phyloP scores from a whole-genome alignment of 2,888 invertebrate genomes.

The Opisthograptis luteolata region DNA sequence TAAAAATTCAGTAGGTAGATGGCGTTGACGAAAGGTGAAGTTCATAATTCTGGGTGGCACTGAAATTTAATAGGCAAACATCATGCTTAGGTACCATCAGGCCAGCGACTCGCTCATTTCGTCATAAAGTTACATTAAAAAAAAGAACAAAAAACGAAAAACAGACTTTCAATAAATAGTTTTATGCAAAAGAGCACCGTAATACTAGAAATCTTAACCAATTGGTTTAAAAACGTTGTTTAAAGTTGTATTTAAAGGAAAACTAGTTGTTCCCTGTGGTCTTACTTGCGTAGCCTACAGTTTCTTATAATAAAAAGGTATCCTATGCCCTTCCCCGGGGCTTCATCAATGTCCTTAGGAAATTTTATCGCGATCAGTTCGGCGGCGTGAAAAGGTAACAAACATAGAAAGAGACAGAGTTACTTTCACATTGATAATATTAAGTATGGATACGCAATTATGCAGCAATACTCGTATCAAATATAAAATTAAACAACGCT shows the following conservation, averaged over 20 bases:
- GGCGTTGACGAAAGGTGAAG: too few species aligned
- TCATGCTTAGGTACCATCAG: neutral
- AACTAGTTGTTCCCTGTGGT: neutral
- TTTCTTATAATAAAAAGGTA: too few species aligned
- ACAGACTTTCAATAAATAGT: neutral
- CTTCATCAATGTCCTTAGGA: too few species aligned
- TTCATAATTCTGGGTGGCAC: too few species aligned
- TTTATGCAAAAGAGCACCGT: constrained; percentile 11
- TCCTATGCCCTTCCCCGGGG: too few species aligned
- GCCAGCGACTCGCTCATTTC: neutral
- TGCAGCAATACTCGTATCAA: neutral
- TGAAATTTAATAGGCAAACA: too few species aligned
- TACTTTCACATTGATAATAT: neutral
- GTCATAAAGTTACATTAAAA: neutral
- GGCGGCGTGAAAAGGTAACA: too few species aligned
- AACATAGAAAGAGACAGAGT: neutral
- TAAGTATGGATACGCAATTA: too few species aligned
- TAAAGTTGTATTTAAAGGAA: neutral
- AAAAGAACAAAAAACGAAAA: too few species aligned
- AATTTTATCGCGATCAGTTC: too few species aligned
- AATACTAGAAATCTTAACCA: neutral
- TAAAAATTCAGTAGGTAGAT: too few species aligned
- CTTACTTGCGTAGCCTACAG: too few species aligned
- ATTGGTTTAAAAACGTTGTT: neutral
- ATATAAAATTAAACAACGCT: constrained; percentile 3